Conservation (phyloP, 1,140 invertebrate species). For the Gryon sp. region DNA sequence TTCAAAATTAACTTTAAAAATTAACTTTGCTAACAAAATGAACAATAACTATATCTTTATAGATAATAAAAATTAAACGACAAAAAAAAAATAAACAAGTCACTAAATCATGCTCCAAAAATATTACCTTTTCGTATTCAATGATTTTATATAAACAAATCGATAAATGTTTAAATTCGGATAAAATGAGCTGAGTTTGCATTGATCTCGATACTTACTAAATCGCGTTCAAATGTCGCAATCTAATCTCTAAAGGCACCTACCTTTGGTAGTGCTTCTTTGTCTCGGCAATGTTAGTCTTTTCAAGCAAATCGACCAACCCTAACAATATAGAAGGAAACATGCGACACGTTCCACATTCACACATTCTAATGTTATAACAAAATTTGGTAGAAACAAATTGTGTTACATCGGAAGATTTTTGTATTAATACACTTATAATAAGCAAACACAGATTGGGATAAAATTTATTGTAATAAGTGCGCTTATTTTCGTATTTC, state of each 20-base stretch:
- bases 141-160: no score
- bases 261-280: slow-evolving; percentile 47
- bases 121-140: neutral
- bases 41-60: no score
- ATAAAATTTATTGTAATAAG: no score
- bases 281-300: slow-evolving; percentile 15
- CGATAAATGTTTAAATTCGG: no score
- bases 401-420: neutral
- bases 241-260: slow-evolving; percentile 31
- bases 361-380: slow-evolving; percentile 15
- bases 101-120: neutral
- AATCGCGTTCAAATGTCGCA: slow-evolving; percentile 13
- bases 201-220: slow-evolving; percentile 29
- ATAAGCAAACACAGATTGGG: no score
- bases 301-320: slow-evolving; percentile 19
- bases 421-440: no score
- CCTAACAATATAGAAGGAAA: slow-evolving; percentile 21
- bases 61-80: neutral
- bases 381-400: neutral
- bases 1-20: neutral
- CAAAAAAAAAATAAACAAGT: neutral
- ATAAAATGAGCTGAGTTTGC: slow-evolving; percentile 5
- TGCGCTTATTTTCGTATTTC: no score
- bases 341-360: slow-evolving; percentile 25
- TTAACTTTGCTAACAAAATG: neutral